A percentile compares a stretch with the other conserved stretches of the same genome.
Evolutionary conservation across 2,888 invertebrate genomes (phyloP).

Genomic region (Eutolmus rufibarbis): DNA sequence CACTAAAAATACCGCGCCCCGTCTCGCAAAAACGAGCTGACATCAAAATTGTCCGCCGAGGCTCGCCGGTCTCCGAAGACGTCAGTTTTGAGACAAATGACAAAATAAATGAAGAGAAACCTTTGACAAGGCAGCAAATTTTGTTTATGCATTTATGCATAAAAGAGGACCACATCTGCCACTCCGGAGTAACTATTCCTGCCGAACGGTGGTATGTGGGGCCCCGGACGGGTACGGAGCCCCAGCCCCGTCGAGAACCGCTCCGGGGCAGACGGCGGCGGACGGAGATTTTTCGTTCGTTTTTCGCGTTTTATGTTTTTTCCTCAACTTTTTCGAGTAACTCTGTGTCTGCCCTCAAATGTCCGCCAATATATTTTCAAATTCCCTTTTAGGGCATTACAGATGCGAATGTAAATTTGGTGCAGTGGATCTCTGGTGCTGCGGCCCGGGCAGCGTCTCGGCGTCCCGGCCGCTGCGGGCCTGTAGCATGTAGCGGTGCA

Average conservation of each 20-base stretch:
- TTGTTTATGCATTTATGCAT: constrained; percentile 45
- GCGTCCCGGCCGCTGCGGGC: neutral
- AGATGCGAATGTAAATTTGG: constrained; percentile 43
- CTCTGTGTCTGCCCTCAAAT: constrained; percentile 40
- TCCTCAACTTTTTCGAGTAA: constrained; percentile 28
- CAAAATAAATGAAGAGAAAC: constrained; percentile 36
- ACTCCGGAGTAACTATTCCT: constrained; percentile 37
- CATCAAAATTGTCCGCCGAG: neutral
- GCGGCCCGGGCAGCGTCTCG: neutral
- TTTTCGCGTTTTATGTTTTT: constrained; percentile 13
- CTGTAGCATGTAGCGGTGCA: neutral
- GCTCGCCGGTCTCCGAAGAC: neutral
- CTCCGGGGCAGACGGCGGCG: constrained; percentile 36
- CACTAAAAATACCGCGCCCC: neutral
- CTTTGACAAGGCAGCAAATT: constrained; percentile 35
- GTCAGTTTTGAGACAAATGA: constrained; percentile 30
- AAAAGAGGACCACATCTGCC: constrained; percentile 39
- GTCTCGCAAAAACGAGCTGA: neutral
- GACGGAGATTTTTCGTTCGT: constrained; percentile 37
- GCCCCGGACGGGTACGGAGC: neutral
- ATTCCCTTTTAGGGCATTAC: constrained; percentile 44
- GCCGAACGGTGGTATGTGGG: constrained; percentile 28
- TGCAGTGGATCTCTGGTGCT: constrained; percentile 10
- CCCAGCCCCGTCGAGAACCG: constrained; percentile 8
- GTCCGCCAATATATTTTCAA: constrained; percentile 45